phyloP scores from a whole-genome alignment of 2,797 vertebrate genomes.

The Malurus splendens region DNA sequence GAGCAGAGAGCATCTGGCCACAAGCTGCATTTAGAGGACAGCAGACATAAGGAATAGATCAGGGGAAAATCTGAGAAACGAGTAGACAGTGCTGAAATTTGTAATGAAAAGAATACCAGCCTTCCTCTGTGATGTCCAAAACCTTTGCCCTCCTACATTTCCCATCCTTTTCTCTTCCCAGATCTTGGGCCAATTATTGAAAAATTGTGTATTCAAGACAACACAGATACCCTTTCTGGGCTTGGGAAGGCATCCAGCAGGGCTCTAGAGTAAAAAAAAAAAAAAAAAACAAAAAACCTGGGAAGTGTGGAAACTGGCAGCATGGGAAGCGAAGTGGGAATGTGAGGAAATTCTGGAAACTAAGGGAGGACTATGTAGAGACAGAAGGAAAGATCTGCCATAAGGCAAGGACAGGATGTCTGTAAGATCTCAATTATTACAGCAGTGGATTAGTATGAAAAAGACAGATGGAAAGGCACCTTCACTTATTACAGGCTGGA shows the following conservation, averaged over 20 bases:
- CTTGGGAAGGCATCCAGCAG: not conserved
- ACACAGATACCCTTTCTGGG: not conserved
- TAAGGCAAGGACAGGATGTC: not conserved
- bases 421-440: not conserved
- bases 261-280: not conserved
- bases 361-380: not conserved
- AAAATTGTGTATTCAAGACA: not conserved
- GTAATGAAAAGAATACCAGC: not conserved
- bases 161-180: not conserved
- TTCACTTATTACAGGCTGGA: not conserved
- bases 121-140: not conserved
- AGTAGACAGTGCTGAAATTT: not conserved
- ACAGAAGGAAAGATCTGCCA: not conserved
- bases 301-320: not conserved
- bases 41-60: not conserved
- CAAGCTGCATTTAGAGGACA: slow-evolving; percentile 37
- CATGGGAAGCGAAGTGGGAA: not conserved
- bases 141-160: slow-evolving; percentile 13
- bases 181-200: not conserved
- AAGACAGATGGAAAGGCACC: not conserved
- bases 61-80: not conserved
- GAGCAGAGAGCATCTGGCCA: slow-evolving; percentile 3
- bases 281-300: too few species aligned
- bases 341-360: not conserved
- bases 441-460: not conserved